Conservation (phyloP, 2,113 vertebrate genomes). For the Burhinus bistriatus region DNA sequence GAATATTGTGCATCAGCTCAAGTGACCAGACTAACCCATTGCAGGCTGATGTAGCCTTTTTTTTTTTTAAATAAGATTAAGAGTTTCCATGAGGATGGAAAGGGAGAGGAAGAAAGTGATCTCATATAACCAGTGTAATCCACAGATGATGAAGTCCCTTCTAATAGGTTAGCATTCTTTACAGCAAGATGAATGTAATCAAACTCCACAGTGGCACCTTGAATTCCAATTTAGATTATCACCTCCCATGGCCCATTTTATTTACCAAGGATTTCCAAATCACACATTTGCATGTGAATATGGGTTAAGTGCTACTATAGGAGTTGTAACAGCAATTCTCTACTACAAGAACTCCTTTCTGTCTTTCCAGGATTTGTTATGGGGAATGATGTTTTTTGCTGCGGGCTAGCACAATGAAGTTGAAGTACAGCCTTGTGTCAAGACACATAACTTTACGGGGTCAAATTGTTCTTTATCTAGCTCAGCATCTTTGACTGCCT, state of each 20-base stretch:
- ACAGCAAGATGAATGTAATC: neutral
- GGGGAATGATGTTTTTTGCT: neutral
- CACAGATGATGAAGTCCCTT: neutral
- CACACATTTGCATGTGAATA: neutral
- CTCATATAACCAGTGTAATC: neutral
- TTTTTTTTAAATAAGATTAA: neutral
- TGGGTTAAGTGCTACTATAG: neutral
- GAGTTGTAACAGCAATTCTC: neutral
- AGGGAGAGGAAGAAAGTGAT: neutral
- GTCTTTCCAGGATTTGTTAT: neutral
- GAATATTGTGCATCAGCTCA: neutral
- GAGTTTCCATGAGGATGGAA: neutral
- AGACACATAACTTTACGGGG: neutral
- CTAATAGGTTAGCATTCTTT: neutral
- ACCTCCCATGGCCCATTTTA: neutral
- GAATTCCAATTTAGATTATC: neutral
- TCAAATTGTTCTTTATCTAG: slow-evolving; percentile 37
- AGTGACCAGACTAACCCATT: neutral
- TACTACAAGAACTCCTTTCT: neutral
- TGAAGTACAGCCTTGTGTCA: neutral
- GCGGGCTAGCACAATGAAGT: neutral
- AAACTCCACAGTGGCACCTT: neutral
- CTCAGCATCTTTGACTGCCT: slow-evolving; percentile 24
- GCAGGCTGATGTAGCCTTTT: neutral
- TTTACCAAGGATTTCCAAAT: neutral